Evolutionary conservation across 2,797 vertebrate species (phyloP).

Genomic region (Chelon auratus): DNA sequence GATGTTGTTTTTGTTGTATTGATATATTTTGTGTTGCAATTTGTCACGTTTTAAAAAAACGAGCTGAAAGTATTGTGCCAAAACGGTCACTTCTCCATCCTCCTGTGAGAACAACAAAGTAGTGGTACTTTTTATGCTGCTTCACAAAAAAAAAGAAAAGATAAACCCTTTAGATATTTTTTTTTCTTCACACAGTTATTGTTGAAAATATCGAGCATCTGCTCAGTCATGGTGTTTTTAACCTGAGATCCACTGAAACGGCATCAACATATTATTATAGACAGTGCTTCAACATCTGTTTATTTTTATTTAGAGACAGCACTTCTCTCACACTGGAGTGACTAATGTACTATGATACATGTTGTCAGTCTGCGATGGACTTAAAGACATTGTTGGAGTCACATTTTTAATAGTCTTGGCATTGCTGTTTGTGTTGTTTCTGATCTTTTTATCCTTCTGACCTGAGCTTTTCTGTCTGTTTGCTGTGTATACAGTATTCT

Average conservation of each 20-base stretch:
- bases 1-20: slow-evolving; percentile 47
- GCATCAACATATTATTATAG: slow-evolving; percentile 18
- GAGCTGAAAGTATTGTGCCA: slow-evolving; percentile 44
- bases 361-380: slow-evolving; percentile 40
- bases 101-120: slow-evolving; percentile 30
- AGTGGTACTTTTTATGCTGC: slow-evolving; percentile 51
- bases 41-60: slow-evolving; percentile 45
- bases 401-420: slow-evolving; percentile 71
- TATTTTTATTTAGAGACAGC: slow-evolving; percentile 23
- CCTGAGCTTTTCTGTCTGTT: slow-evolving; percentile 75
- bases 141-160: slow-evolving; percentile 28
- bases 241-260: slow-evolving; percentile 28
- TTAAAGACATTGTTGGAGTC: slow-evolving; percentile 38
- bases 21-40: slow-evolving; percentile 59
- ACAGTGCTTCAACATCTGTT: slow-evolving; percentile 31
- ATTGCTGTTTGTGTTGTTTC: slow-evolving; percentile 72
- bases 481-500: slow-evolving; percentile 87
- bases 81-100: slow-evolving; percentile 19
- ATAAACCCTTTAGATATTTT: slow-evolving; percentile 56
- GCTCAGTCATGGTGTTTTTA: slow-evolving; percentile 28
- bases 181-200: slow-evolving; percentile 37
- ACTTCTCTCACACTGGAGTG: slow-evolving; percentile 34
- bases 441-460: slow-evolving; percentile 67
- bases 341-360: slow-evolving; percentile 14
- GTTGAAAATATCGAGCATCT: slow-evolving; percentile 34